A percentile compares a stretch with the other conserved stretches of the same genome.
Evolutionary conservation across 2,888 invertebrate species (phyloP).

Genomic region (Seira sanloemensis): DNA sequence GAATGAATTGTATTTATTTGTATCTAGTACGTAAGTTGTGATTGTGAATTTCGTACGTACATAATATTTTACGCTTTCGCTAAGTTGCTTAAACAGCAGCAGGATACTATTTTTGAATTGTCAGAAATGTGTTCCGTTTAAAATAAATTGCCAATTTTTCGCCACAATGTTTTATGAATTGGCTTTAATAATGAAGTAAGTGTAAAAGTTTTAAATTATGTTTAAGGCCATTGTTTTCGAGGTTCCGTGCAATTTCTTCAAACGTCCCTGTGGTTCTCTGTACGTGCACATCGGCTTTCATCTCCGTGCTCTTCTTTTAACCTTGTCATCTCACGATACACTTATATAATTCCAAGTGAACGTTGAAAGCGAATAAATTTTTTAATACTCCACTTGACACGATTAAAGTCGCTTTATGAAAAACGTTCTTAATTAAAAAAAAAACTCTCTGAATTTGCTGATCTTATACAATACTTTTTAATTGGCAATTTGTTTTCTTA

Average conservation of each 20-base stretch:
- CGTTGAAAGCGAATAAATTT: too few relatives aligned
- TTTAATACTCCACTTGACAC: too few relatives aligned
- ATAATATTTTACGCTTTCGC: slow-evolving; percentile 22
- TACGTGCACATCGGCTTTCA: slow-evolving; percentile 47
- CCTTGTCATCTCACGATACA: too few relatives aligned
- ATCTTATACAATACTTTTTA: too few relatives aligned
- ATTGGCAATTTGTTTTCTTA: too few relatives aligned
- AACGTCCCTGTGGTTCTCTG: slow-evolving; percentile 63
- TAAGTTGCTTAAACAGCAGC: slow-evolving; percentile 37
- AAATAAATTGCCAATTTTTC: not conserved
- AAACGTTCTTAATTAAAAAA: too few relatives aligned
- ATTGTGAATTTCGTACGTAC: not conserved
- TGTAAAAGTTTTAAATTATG: slow-evolving; percentile 17
- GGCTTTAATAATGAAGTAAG: slow-evolving; percentile 6
- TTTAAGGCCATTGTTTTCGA: not conserved
- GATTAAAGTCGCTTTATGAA: too few relatives aligned
- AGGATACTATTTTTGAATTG: slow-evolving; percentile 18
- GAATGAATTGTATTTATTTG: too few relatives aligned
- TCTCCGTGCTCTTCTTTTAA: too few relatives aligned
- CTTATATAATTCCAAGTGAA: too few relatives aligned
- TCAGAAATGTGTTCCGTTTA: not conserved
- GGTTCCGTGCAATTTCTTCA: slow-evolving; percentile 26
- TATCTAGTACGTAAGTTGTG: not conserved
- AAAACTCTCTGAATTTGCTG: too few relatives aligned
- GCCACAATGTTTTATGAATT: not conserved